phyloP scores from a whole-genome alignment of 2,797 vertebrate species.

The Macroramphosus scolopax region DNA sequence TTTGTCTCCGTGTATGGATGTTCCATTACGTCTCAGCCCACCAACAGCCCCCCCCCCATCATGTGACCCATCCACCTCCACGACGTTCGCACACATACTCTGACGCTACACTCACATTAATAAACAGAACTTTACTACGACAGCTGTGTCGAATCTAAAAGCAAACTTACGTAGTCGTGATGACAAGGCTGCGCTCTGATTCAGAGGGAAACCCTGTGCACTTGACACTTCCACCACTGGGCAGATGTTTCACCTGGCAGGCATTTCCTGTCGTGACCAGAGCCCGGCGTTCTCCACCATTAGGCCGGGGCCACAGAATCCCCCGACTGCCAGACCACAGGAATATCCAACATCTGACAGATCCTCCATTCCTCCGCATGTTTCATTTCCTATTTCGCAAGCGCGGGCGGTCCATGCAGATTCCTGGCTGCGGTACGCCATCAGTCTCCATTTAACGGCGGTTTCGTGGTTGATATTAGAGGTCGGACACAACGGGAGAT shows the following conservation, averaged over 20 bases:
- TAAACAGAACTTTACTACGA: no score
- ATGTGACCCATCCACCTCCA: no score
- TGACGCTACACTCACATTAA: no score
- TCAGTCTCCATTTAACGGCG: slow-evolving; percentile 53
- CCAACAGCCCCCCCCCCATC: no score
- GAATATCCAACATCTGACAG: slow-evolving; percentile 65
- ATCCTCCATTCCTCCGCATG: slow-evolving; percentile 45
- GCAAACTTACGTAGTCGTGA: slow-evolving; percentile 8
- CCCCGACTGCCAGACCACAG: slow-evolving; percentile 65
- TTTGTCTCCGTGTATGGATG: slow-evolving; percentile 41
- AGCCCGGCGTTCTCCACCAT: slow-evolving; percentile 59
- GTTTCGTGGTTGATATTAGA: slow-evolving; percentile 60
- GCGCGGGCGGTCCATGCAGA: slow-evolving; percentile 53
- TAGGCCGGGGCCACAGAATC: slow-evolving; percentile 55
- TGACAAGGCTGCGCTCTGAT: slow-evolving; percentile 16
- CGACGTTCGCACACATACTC: no score
- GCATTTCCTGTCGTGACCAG: slow-evolving; percentile 75
- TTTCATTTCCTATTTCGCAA: slow-evolving; percentile 76
- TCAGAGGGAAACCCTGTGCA: slow-evolving; percentile 24
- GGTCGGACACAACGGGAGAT: slow-evolving; percentile 58
- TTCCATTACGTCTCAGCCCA: slow-evolving; percentile 33
- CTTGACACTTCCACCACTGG: slow-evolving; percentile 49
- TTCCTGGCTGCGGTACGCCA: slow-evolving; percentile 57
- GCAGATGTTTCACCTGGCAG: slow-evolving; percentile 66
- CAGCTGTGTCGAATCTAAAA: no score